Evolutionary conservation across 2,797 vertebrate species (phyloP), one percentile per base, ranked within the genome.

Genomic region (Gobionotothen gibberifrons): DNA sequence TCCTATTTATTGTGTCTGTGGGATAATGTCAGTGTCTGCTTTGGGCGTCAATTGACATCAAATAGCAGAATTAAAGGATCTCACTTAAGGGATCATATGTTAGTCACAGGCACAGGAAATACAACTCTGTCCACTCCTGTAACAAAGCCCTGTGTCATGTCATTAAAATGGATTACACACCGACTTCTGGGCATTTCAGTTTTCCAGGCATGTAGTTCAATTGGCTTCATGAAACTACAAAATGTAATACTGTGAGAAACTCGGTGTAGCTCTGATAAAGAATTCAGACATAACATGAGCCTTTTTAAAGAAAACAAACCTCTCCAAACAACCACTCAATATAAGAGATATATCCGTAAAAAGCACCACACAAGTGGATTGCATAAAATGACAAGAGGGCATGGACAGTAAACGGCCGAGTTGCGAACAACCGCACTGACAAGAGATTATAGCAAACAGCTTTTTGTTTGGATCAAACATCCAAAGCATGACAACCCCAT

Each of bases 401-500:
- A n/a, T 1, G 26, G 49, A 57, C 44, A 21, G 48, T 36, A 42
- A 51, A 40, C 16, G 10, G n/a, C 15, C 19, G 21, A 19, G 54
- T 48, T 68, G 39, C 1, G 16, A 79, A 65, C 66, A 47, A 48
- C 22, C 16, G 9, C 42, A 53, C 32, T 61, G 57, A 64, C 1
- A 42, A 13, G 62, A 55, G 15, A 17, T 4, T 22, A 54, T 47
- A 39, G 42, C 13, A 72, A 72, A 69, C 43, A 15, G 72, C 70
- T 74, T 78, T 74, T 79, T 76, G 55, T 51, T n/a, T 61, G 68
- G 61, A 32, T 68, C 59, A 80, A 65, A 83, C 77, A 81, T 86
- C 60, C 79, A 82, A 87, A 48, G 26, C 51, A 52, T 78, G 66
- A 81, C 79, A 72, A 55, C 63, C 70, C 59, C 77, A 71, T 74